A percentile compares a stretch with the other conserved stretches of the same genome.
phyloP scores from a whole-genome alignment of 2,113 vertebrate genomes.

The Osmerus eperlanus region DNA sequence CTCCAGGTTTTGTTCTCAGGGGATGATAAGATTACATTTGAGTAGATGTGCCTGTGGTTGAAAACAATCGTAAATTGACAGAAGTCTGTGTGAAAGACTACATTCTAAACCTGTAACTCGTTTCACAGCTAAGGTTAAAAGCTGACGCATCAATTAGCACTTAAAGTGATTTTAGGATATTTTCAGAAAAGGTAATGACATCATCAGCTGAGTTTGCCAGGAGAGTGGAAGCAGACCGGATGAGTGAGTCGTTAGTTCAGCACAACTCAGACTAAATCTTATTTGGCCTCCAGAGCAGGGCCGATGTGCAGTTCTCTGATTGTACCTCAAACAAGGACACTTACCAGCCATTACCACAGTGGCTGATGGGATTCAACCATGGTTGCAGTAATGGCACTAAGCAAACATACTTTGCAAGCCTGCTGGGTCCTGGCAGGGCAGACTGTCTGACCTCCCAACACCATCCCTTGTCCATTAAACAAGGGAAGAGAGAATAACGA shows the following conservation, averaged over 20 bases:
- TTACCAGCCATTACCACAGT: conserved; percentile 31
- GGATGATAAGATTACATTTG: too few species aligned
- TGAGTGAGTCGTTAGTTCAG: conserved; percentile 28
- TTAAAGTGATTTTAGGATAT: too few species aligned
- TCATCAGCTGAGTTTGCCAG: conserved; percentile 46
- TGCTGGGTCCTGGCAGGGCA: conserved; percentile 28
- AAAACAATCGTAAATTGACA: too few species aligned
- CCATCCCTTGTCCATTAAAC: conserved; percentile 56
- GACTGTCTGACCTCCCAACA: conserved; percentile 46
- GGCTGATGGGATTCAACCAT: conserved; percentile 20
- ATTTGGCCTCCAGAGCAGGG: conserved; percentile 32
- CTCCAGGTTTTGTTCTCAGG: not conserved
- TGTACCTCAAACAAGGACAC: conserved; percentile 7
- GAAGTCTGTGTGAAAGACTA: too few species aligned
- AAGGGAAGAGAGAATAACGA: conserved; percentile 27
- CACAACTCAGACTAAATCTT: conserved; percentile 45
- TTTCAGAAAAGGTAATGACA: conserved; percentile 24
- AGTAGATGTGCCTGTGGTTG: too few species aligned
- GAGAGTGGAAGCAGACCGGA: conserved; percentile 23
- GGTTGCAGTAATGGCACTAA: conserved; percentile 33
- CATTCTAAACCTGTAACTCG: too few species aligned
- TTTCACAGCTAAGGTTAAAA: too few species aligned
- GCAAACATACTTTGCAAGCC: conserved; percentile 31
- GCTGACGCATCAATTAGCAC: too few species aligned
- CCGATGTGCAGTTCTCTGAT: conserved; percentile 19